Percentiles rank a stretch among this genome's conserved stretches.
Evolutionary conservation across 1,140 invertebrate genomes (phyloP).

Genomic region (Drosophila sechellia): DNA sequence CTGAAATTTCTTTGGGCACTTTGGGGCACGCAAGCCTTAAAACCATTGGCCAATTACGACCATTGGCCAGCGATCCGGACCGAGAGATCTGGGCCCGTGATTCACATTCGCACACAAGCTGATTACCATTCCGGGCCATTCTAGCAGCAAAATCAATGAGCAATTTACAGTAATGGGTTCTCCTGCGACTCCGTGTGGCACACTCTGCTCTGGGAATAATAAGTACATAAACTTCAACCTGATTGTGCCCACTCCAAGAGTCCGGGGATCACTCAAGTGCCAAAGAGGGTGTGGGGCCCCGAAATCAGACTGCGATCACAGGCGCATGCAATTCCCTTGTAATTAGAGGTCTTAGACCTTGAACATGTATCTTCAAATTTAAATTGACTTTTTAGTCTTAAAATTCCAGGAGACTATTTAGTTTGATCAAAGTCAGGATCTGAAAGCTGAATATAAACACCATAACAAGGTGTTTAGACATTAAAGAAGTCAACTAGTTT

Average conservation of each 20-base stretch:
- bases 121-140: conserved; percentile 67
- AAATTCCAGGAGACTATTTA: no score
- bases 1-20: conserved; percentile 66
- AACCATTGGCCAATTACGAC: conserved; percentile 62
- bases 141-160: conserved; percentile 59
- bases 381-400: no score
- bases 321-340: neutral
- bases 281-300: neutral
- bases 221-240: conserved; percentile 31
- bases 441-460: no score
- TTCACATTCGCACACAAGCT: conserved; percentile 67
- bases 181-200: conserved; percentile 20
- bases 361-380: neutral
- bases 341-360: neutral
- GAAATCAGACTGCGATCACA: neutral
- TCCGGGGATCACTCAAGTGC: conserved; percentile 2
- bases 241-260: conserved; percentile 14
- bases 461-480: no score
- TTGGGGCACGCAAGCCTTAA: conserved; percentile 67
- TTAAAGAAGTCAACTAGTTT: no score
- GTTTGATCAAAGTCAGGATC: no score
- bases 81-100: conserved; percentile 37
- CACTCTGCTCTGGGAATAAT: conserved; percentile 30
- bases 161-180: conserved; percentile 67
- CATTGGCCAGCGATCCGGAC: conserved; percentile 7